phyloP scores from a whole-genome alignment of 2,888 invertebrate species.

The Gonocerus acuteangulatus region DNA sequence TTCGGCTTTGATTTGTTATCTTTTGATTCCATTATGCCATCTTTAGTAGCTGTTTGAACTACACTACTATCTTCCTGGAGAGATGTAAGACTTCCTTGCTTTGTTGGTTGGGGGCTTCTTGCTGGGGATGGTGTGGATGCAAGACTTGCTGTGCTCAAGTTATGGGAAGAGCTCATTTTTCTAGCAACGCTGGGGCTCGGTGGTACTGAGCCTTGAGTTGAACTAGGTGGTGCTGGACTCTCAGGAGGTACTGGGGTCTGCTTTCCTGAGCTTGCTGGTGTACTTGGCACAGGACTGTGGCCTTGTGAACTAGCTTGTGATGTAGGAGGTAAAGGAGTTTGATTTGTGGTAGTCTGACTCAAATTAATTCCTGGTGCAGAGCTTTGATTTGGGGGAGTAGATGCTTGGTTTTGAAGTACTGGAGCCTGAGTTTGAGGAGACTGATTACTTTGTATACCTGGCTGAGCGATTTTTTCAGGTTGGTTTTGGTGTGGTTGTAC shows the following conservation, averaged over 20 bases:
- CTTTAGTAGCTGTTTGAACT: not conserved
- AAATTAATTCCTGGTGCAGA: not conserved
- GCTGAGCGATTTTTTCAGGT: conserved; percentile 2
- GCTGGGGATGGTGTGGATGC: not conserved
- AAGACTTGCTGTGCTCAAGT: not conserved
- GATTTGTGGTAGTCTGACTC: conserved; percentile 12
- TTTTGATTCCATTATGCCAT: not conserved
- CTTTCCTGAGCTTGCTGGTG: not conserved
- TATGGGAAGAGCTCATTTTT: not conserved
- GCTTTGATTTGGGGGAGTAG: not conserved
- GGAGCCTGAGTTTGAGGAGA: conserved; percentile 8
- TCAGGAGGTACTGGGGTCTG: not conserved
- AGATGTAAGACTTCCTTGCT: conserved; percentile 10
- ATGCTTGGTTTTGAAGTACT: not conserved
- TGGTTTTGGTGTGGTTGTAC: not conserved
- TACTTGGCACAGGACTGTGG: not conserved
- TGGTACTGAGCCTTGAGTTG: conserved; percentile 15
- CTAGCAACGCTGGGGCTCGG: not conserved
- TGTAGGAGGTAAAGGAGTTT: not conserved
- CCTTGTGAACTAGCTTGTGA: not conserved
- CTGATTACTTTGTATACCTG: conserved; percentile 2
- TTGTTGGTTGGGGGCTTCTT: conserved; percentile 6
- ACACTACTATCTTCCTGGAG: conserved; percentile 8
- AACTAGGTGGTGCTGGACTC: conserved; percentile 14
- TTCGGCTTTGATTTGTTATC: not conserved